Base-by-base conservation (phyloP, 2,888 invertebrate genomes). In the Andrena haemorrhoa region DNA sequence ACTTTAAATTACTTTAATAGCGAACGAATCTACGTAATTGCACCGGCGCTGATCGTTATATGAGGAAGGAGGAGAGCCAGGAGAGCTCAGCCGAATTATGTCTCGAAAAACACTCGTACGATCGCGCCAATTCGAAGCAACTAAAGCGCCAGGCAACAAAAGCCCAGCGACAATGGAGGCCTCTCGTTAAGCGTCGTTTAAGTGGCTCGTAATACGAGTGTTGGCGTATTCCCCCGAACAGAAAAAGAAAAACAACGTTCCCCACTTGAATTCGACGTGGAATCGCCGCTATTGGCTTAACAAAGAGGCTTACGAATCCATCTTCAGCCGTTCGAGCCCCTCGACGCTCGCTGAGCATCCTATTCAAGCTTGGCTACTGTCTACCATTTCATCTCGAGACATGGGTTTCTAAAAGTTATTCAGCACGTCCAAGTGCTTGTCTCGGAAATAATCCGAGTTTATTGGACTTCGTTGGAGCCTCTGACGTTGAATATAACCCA, bases 201-300 rank as follows among this genome's bases (percentile, higher is more conserved):
- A 79, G 79, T 79, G 79, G 79, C 79, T 79, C 60, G 65, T 79
- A 79, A 79, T 79, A 71, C 79, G 71, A 79, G 79, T 71, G 79
- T 78, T 65, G 79, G 79, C 47, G 71, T 71, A 49, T 60, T 53
- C 71, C 79, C 64, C 56, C 58, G 31, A 33, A 35, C 65, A 26
- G 79, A 79, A 73, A 81, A 69, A 81, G 80, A 73, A 81, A 79
- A 73, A 69, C 66, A 79, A 33, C n/a, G 8, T 33, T 12, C 4
- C 16, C 31, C 20, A 41, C 51, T 61, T 72, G 58, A 49, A 56
- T 63, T 49, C 63, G 33, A n/a, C 58, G 68, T 12, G 58, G 33
- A n/a, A 60, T 58, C 73, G 31, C 58, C 26, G 29, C 23, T 33
- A 41, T 51, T 33, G 53, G 70, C 20, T 29, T 51, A 29, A 8